Conservation (phyloP, 2,113 vertebrate genomes). For the Limanda limanda region DNA sequence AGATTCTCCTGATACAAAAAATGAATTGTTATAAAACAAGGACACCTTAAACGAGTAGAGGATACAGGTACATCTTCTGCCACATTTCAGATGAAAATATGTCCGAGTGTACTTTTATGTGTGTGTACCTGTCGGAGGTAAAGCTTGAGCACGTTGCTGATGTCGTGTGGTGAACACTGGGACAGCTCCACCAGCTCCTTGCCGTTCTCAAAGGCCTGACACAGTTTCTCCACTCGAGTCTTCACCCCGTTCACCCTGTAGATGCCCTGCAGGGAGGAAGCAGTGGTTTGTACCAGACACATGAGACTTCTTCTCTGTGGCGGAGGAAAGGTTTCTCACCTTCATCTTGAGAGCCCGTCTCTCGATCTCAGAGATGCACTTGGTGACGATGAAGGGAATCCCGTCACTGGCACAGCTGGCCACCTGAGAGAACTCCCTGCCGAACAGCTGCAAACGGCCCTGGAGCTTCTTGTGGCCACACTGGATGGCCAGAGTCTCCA, state of each 20-base stretch:
- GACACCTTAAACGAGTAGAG: too few species aligned
- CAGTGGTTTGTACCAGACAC: not conserved
- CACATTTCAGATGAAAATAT: too few species aligned
- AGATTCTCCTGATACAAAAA: too few species aligned
- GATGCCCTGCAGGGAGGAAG: slow-evolving; percentile 86
- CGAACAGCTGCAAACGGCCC: slow-evolving; percentile 94
- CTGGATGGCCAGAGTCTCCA: slow-evolving; percentile 96
- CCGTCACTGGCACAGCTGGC: slow-evolving; percentile 81
- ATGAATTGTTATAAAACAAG: too few species aligned
- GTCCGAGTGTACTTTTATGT: too few species aligned
- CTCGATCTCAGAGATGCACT: slow-evolving; percentile 93
- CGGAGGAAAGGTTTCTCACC: slow-evolving; percentile 73
- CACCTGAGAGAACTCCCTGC: slow-evolving; percentile 87
- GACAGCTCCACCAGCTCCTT: slow-evolving; percentile 96
- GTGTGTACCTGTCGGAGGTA: slow-evolving; percentile 93
- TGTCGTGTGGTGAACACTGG: slow-evolving; percentile 93
- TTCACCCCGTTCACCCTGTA: slow-evolving; percentile 97
- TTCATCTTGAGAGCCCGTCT: slow-evolving; percentile 91
- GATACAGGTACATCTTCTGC: too few species aligned
- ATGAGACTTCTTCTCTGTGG: too few species aligned
- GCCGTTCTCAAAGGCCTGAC: slow-evolving; percentile 96
- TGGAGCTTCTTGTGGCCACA: slow-evolving; percentile 97
- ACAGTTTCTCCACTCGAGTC: slow-evolving; percentile 96
- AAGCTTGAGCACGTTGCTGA: slow-evolving; percentile 97
- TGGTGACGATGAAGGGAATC: slow-evolving; percentile 93